A percentile compares a stretch with the other conserved stretches of the same genome.
phyloP scores from a whole-genome alignment of 2,888 invertebrate genomes.

The Thumatha senex region DNA sequence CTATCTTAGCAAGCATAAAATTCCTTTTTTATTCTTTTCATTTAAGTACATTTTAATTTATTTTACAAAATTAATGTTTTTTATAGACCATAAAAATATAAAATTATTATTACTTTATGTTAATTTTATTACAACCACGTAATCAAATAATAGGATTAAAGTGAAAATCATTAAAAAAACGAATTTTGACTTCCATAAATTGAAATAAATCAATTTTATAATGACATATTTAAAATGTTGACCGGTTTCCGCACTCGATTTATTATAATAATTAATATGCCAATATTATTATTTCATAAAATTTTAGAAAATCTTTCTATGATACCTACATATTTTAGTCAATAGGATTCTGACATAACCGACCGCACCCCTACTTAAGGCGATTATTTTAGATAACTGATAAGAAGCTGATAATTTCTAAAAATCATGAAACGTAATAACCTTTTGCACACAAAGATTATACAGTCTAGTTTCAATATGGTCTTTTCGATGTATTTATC shows the following conservation, averaged over 20 bases:
- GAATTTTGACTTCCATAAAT: neutral
- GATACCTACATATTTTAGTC: neutral
- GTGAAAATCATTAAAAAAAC: slow-evolving; percentile 9
- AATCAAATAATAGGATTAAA: slow-evolving; percentile 14
- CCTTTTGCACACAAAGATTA: neutral
- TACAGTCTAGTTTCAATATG: neutral
- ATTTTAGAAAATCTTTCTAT: neutral
- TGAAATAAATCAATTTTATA: neutral
- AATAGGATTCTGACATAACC: neutral
- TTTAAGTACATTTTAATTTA: slow-evolving; percentile 4
- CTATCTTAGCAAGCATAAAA: neutral
- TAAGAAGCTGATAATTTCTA: neutral
- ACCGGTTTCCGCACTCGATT: neutral
- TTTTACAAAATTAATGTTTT: slow-evolving; percentile 13
- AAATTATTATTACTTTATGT: slow-evolving; percentile 31
- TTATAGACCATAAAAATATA: slow-evolving; percentile 25
- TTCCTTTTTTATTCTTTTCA: neutral
- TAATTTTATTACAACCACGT: slow-evolving; percentile 33
- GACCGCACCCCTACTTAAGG: too few species aligned
- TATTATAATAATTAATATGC: neutral
- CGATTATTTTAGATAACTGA: too few species aligned
- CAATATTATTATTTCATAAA: neutral
- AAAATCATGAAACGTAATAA: neutral
- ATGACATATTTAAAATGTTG: neutral
- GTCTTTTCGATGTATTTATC: slow-evolving; percentile 1